phyloP scores from a whole-genome alignment of 2,113 vertebrate genomes.

The Dendrocopos noguchii region DNA sequence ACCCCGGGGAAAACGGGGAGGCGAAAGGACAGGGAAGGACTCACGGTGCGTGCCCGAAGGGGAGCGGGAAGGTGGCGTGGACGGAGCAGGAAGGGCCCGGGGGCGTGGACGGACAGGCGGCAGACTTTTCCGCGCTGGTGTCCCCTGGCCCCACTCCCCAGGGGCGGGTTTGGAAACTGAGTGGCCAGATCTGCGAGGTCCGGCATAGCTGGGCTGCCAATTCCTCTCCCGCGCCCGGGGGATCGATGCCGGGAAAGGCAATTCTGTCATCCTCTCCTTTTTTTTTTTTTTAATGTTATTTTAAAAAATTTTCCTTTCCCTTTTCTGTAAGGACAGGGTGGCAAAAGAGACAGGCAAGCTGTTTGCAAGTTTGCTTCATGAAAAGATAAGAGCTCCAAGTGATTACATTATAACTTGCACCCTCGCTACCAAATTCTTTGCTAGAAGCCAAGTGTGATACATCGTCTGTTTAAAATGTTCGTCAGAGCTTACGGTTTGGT shows the following conservation, averaged over 20 bases:
- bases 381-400: neutral
- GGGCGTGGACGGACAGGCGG: neutral
- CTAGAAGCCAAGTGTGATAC: neutral
- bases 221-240: neutral
- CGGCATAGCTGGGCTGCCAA: neutral
- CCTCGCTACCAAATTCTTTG: neutral
- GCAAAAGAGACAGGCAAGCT: neutral
- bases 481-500: neutral
- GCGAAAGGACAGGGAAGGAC: neutral
- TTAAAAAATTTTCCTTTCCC: too few species aligned
- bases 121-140: neutral
- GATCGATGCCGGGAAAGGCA: neutral
- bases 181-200: neutral
- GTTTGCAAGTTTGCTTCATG: neutral
- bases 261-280: neutral
- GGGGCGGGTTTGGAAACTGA: neutral
- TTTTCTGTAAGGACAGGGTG: neutral
- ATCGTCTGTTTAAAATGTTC: neutral
- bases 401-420: neutral
- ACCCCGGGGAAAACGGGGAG: too few species aligned
- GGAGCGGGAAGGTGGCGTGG: neutral
- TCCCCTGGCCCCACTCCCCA: neutral
- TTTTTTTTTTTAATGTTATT: neutral
- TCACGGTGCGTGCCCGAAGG: neutral
- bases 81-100: neutral